Conservation (phyloP, 2,888 invertebrate species). For the Gastrophysa polygoni region DNA sequence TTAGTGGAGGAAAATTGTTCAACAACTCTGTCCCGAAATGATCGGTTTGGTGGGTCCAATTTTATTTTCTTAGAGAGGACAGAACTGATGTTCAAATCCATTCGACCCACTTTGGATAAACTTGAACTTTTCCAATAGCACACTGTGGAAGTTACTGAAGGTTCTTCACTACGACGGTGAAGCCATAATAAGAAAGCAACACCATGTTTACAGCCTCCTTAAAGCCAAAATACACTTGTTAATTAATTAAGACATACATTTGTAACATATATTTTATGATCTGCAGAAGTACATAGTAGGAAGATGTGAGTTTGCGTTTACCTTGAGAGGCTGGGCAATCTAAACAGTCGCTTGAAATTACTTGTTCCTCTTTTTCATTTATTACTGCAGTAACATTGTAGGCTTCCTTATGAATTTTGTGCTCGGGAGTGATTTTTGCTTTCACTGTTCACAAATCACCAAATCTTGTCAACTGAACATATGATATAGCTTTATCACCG, state of each 20-base stretch:
- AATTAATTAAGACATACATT: no score
- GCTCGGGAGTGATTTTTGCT: constrained; percentile 38
- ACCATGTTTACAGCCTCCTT: constrained; percentile 35
- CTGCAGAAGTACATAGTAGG: no score
- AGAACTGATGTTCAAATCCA: not conserved
- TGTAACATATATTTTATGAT: no score
- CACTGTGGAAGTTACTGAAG: constrained; percentile 11
- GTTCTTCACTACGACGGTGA: constrained; percentile 18
- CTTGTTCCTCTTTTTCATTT: constrained; percentile 24
- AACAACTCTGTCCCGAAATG: not conserved
- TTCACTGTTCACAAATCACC: constrained; percentile 35
- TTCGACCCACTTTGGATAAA: not conserved
- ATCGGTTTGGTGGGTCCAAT: not conserved
- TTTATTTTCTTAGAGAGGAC: not conserved
- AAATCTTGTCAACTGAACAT: constrained; percentile 36
- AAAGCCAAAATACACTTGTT: not conserved
- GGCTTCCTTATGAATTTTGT: constrained; percentile 28
- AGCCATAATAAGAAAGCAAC: constrained; percentile 27
- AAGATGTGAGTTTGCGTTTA: not conserved
- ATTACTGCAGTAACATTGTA: constrained; percentile 26
- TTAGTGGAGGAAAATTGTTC: not conserved
- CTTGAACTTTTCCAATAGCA: constrained; percentile 1
- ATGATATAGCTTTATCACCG: constrained; percentile 34
- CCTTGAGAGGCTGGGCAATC: constrained; percentile 30
- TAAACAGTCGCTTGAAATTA: constrained; percentile 19